Evolutionary conservation across 2,888 invertebrate species (phyloP).

Genomic region (Dyspetes luteomarginatus): DNA sequence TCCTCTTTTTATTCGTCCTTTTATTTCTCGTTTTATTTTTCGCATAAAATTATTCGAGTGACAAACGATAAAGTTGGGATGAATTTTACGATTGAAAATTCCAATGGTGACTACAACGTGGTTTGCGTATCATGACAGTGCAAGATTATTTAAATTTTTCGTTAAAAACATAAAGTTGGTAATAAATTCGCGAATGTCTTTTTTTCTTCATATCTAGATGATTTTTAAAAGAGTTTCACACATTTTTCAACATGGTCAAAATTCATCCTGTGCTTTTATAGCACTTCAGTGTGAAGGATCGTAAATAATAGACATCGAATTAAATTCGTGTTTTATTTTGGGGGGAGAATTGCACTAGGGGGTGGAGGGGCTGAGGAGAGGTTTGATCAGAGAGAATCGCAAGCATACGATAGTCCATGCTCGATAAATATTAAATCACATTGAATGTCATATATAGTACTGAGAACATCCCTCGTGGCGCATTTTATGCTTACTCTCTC

Average conservation of each 20-base stretch:
- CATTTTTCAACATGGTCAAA: not conserved
- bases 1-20: not conserved
- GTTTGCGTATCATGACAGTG: constrained; percentile 18
- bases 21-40: no score
- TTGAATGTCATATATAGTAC: not conserved
- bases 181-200: not conserved
- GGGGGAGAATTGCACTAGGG: no score
- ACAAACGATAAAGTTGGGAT: not conserved
- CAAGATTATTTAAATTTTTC: constrained; percentile 2
- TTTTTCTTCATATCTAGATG: not conserved
- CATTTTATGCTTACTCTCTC: not conserved
- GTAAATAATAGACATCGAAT: not conserved
- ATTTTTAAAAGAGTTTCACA: not conserved
- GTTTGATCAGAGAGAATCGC: not conserved
- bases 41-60: not conserved
- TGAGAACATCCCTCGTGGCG: not conserved
- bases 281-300: not conserved
- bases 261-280: not conserved
- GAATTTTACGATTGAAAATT: not conserved
- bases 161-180: not conserved
- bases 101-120: not conserved
- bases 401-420: not conserved
- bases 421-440: constrained; percentile 2
- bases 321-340: no score
- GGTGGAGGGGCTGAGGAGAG: not conserved